Evolutionary conservation across 2,888 invertebrate species (phyloP).

Genomic region (Plagodis dolabraria): DNA sequence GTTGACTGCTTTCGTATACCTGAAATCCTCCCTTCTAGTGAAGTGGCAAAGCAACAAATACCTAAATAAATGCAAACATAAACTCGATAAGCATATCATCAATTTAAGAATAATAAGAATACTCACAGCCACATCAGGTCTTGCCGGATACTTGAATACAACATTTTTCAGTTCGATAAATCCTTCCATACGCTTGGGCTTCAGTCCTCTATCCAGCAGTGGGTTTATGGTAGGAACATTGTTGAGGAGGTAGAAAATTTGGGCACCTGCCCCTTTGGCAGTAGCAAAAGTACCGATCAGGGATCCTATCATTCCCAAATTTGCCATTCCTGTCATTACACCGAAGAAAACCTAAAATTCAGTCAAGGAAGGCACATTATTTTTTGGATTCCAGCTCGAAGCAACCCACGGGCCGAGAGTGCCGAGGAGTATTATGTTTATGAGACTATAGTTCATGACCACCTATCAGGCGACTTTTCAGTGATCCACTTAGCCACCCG

Average conservation of each 20-base stretch:
- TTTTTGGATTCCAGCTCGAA: no score
- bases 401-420: no score
- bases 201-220: conserved; percentile 84
- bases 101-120: neutral
- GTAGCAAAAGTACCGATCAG: conserved; percentile 88
- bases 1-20: no score
- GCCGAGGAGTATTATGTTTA: no score
- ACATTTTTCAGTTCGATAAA: conserved; percentile 88
- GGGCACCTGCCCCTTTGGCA: conserved; percentile 90
- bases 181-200: conserved; percentile 81
- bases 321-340: conserved; percentile 66
- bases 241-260: conserved; percentile 89
- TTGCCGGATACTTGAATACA: conserved; percentile 90
- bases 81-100: no score
- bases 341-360: conserved; percentile 66
- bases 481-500: no score
- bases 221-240: conserved; percentile 89
- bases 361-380: no score
- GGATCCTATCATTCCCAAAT: conserved; percentile 44
- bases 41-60: no score
- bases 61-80: no score
- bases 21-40: no score
- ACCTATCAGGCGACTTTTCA: no score
- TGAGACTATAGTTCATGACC: no score
- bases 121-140: conserved; percentile 87